Conservation (phyloP, 2,113 vertebrate genomes). For the Entelurus aequoreus region DNA sequence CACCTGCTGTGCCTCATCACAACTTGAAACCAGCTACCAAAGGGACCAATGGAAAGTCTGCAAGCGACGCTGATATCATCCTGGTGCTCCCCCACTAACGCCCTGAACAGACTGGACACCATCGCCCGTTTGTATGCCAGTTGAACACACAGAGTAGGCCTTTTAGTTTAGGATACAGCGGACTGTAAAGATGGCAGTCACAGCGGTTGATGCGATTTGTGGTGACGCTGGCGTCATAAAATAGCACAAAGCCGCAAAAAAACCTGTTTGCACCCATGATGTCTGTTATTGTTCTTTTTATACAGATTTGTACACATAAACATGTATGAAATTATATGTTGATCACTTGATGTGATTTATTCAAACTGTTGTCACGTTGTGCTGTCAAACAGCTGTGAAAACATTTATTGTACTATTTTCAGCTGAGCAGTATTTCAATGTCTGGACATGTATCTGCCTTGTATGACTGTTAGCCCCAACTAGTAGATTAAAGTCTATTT, state of each 20-base stretch:
- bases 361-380: conserved; percentile 49
- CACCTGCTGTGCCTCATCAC: conserved; percentile 58
- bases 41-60: conserved; percentile 55
- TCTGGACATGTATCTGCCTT: conserved; percentile 50
- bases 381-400: conserved; percentile 59
- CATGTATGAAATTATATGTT: conserved; percentile 70
- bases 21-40: conserved; percentile 47
- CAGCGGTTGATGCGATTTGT: conserved; percentile 67
- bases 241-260: conserved; percentile 81
- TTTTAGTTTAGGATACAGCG: conserved; percentile 50
- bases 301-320: conserved; percentile 80
- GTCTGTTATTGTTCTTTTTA: conserved; percentile 88
- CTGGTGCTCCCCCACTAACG: conserved; percentile 59
- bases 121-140: conserved; percentile 47
- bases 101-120: conserved; percentile 40
- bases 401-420: conserved; percentile 24
- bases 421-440: conserved; percentile 55
- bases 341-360: conserved; percentile 89
- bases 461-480: conserved; percentile 49
- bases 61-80: conserved; percentile 45
- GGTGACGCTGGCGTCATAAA: conserved; percentile 90
- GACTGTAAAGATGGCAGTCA: conserved; percentile 43
- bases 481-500: conserved; percentile 68
- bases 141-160: conserved; percentile 53
- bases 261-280: conserved; percentile 88